Percentiles rank a stretch among this genome's conserved stretches.
Conservation (phyloP, 2,113 vertebrate genomes). For the Calidris pygmaea region DNA sequence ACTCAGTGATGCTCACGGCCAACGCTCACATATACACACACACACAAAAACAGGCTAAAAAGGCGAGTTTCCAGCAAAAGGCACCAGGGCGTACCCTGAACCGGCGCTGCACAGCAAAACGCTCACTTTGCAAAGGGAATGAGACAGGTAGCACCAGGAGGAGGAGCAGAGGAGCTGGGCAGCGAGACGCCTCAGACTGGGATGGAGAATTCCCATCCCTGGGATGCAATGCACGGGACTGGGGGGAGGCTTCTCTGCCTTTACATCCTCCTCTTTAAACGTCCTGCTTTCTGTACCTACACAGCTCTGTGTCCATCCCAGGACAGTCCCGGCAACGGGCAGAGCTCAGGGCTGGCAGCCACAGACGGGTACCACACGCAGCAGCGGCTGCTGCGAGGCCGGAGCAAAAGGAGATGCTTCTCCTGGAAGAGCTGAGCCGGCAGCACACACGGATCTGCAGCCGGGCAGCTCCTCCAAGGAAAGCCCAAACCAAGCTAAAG, state of each 20-base stretch:
- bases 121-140: neutral
- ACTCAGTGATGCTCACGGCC: accelerated
- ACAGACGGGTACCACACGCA: neutral
- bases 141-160: too few species aligned
- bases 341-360: neutral
- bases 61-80: neutral
- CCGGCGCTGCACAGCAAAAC: neutral
- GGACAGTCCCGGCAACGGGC: neutral
- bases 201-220: neutral
- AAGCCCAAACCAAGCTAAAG: neutral
- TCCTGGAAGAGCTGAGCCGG: neutral
- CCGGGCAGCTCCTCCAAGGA: neutral
- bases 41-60: neutral
- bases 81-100: neutral
- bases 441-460: accelerated
- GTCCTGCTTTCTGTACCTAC: neutral
- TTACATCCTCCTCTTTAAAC: accelerated
- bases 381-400: accelerated
- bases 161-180: neutral
- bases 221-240: neutral
- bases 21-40: accelerated
- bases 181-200: accelerated
- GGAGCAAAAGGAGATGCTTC: neutral
- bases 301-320: neutral
- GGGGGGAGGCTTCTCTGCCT: neutral